A percentile compares a stretch with the other conserved stretches of the same genome.
Evolutionary conservation across 53 echinoderm and acorn worm genomes (phyloP).

Genomic region (Temnopleurus reevesii): DNA sequence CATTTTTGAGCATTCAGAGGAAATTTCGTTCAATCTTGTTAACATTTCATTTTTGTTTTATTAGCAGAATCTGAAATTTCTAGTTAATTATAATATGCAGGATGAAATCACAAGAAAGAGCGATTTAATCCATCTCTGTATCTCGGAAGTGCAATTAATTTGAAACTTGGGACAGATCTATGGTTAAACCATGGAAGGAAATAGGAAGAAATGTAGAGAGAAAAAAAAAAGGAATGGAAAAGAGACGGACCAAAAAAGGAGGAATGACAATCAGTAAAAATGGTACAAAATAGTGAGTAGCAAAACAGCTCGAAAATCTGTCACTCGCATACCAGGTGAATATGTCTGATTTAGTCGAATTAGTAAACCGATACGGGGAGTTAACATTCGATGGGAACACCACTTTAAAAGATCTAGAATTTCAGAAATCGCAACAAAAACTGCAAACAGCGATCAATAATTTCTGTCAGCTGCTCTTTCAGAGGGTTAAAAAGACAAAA

Average conservation of each 20-base stretch:
- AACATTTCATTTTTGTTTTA: too few species aligned
- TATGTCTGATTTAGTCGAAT: background rate
- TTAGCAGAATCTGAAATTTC: too few species aligned
- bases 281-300: background rate
- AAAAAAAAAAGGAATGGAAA: background rate
- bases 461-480: background rate
- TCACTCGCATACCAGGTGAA: constrained; percentile 16
- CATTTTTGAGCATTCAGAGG: too few species aligned
- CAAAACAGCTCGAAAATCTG: background rate
- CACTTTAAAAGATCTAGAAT: background rate
- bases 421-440: constrained; percentile 17
- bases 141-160: too few species aligned
- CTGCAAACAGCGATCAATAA: constrained; percentile 2
- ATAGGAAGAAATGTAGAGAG: too few species aligned
- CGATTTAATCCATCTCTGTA: too few species aligned
- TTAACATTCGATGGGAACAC: constrained; percentile 21
- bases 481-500: background rate
- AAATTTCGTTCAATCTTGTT: too few species aligned
- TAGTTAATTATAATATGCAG: too few species aligned
- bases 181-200: too few species aligned
- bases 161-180: too few species aligned
- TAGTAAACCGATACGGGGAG: constrained; percentile 34
- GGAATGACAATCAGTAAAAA: background rate
- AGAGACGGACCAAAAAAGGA: background rate
- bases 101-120: too few species aligned